A percentile compares a stretch with the other conserved stretches of the same genome.
Evolutionary conservation across 1,140 invertebrate species (phyloP).

Genomic region (Rhagoletis zephyria): DNA sequence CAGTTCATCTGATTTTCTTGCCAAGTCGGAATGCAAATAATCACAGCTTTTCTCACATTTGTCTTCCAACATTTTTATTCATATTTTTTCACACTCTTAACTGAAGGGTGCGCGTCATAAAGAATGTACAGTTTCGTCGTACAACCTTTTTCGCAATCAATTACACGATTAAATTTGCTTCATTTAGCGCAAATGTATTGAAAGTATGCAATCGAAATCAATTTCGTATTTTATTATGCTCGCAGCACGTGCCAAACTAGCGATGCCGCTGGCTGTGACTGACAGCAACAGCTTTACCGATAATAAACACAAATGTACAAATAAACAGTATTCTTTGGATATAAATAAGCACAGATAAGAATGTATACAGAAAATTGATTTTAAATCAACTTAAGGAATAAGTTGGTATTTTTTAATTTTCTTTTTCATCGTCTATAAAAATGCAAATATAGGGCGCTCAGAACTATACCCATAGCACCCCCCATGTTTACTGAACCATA

Average conservation of each 20-base stretch:
- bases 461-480: no score
- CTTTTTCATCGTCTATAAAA: no score
- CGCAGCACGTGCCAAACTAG: constrained; percentile 36
- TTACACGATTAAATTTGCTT: constrained; percentile 53
- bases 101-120: background rate
- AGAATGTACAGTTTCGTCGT: no score
- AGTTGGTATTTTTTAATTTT: no score
- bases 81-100: background rate
- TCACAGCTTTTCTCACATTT: background rate
- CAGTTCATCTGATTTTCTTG: background rate
- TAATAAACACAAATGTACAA: background rate
- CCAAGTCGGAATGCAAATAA: constrained; percentile 13
- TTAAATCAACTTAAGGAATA: no score
- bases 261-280: constrained; percentile 1
- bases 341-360: no score
- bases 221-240: constrained; percentile 45
- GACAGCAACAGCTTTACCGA: background rate
- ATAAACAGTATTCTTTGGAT: background rate
- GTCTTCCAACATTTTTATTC: background rate
- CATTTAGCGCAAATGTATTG: constrained; percentile 44
- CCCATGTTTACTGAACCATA: no score
- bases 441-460: no score
- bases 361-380: no score
- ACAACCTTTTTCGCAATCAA: constrained; percentile 6
- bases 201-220: constrained; percentile 44